These are phyloP conservation scores for Intellagama lesueurii DNA, from an alignment of 2,797 vertebrate genomes.

Conservation along the genomic window DNA sequence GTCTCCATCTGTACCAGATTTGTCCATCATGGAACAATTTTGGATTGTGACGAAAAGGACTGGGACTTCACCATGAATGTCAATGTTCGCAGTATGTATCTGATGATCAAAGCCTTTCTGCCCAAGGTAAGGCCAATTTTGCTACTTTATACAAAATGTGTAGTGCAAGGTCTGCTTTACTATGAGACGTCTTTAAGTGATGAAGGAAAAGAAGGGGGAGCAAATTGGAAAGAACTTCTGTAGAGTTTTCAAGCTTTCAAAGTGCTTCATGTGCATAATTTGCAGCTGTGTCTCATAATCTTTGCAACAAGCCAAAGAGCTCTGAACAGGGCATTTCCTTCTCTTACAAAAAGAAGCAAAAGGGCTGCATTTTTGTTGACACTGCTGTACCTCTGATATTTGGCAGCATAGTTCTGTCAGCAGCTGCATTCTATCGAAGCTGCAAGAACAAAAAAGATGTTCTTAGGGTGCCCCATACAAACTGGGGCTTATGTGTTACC, in stretches of 20 bases:
- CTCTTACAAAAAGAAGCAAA: neutral
- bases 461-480: neutral
- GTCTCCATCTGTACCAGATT: slow-evolving; percentile 78
- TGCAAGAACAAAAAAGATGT: neutral
- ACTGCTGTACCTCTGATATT: neutral
- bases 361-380: too few species aligned
- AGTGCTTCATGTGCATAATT: neutral
- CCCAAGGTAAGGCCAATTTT: slow-evolving; percentile 83
- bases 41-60: slow-evolving; percentile 91
- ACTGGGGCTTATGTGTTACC: too few species aligned
- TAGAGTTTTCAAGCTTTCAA: neutral
- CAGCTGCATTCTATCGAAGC: neutral
- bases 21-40: slow-evolving; percentile 92
- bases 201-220: neutral
- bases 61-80: slow-evolving; percentile 96
- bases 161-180: neutral
- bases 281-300: neutral
- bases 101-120: slow-evolving; percentile 93
- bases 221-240: neutral
- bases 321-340: neutral
- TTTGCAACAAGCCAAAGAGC: neutral
- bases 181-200: neutral
- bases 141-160: too few species aligned
- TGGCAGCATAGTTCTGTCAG: neutral
- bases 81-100: slow-evolving; percentile 94